These are phyloP conservation scores for Akabosia matsudoensis DNA, from an alignment of 1,140 invertebrate species.

Conservation along the genomic window DNA sequence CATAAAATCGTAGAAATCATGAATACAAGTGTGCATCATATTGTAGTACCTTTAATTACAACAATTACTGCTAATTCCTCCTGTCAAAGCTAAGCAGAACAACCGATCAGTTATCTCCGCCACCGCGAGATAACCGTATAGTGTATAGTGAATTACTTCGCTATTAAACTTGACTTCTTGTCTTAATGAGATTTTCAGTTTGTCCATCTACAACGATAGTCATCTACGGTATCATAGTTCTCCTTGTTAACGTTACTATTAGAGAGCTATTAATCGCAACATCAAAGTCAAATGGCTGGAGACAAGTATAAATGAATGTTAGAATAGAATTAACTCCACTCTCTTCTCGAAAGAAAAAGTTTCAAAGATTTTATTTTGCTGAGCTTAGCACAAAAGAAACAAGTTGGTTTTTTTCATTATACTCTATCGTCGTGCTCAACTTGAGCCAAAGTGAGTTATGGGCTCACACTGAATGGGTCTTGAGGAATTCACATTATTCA, in stretches of 20 bases:
- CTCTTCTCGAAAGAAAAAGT: neutral
- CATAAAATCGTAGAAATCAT: too few species aligned
- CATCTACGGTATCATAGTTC: neutral
- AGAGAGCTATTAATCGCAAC: neutral
- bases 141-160: too few species aligned
- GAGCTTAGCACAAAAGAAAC: neutral
- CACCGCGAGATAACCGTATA: too few species aligned
- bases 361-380: slow-evolving; percentile 1
- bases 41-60: too few species aligned
- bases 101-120: too few species aligned
- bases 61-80: too few species aligned
- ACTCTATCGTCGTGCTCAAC: neutral
- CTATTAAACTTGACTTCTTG: neutral
- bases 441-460: neutral
- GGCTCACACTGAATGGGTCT: slow-evolving; percentile 6
- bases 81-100: too few species aligned
- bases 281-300: neutral
- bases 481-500: slow-evolving; percentile 19
- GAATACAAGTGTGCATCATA: too few species aligned
- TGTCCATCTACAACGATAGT: neutral
- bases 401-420: neutral
- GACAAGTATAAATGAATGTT: slow-evolving; percentile 14
- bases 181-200: neutral
- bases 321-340: neutral
- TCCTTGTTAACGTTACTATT: neutral